A percentile compares a stretch with the other conserved stretches of the same genome.
Conservation (phyloP, 2,797 vertebrate species). For the Hydrolagus colliei region DNA sequence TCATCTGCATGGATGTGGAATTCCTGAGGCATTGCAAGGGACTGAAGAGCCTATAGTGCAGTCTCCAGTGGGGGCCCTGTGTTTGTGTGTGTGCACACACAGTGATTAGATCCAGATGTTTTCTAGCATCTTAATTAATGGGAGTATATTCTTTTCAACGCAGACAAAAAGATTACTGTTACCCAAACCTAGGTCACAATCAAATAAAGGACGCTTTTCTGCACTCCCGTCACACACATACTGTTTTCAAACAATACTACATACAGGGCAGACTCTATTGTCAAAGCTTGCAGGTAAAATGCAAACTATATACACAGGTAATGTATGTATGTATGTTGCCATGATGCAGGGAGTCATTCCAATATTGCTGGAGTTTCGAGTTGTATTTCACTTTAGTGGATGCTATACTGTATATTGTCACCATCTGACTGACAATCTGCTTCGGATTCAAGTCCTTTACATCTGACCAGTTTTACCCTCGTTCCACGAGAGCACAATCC, state of each 20-base stretch:
- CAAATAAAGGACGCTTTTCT: background rate
- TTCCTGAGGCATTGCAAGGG: constrained; percentile 29
- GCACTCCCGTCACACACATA: background rate
- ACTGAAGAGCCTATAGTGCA: constrained; percentile 19
- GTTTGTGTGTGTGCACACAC: background rate
- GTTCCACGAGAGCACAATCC: too few relatives aligned
- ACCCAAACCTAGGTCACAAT: constrained; percentile 6
- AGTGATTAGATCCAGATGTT: constrained; percentile 30
- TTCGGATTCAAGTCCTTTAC: background rate
- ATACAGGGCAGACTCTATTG: background rate
- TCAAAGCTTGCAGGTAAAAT: background rate
- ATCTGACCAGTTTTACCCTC: too few relatives aligned
- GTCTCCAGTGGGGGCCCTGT: constrained; percentile 18
- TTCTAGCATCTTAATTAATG: constrained; percentile 31
- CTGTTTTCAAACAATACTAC: background rate
- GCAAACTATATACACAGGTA: background rate
- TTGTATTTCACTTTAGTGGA: background rate
- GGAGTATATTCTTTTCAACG: constrained; percentile 20
- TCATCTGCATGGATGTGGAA: constrained; percentile 26
- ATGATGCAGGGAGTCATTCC: background rate
- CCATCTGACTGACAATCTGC: background rate
- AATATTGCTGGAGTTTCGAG: background rate
- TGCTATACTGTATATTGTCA: background rate
- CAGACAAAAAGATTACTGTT: constrained; percentile 6
- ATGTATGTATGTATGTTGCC: background rate